Percentiles rank a stretch among this genome's conserved stretches.
Conservation (phyloP, 1,140 invertebrate genomes). For the Brachionus manjavacas region DNA sequence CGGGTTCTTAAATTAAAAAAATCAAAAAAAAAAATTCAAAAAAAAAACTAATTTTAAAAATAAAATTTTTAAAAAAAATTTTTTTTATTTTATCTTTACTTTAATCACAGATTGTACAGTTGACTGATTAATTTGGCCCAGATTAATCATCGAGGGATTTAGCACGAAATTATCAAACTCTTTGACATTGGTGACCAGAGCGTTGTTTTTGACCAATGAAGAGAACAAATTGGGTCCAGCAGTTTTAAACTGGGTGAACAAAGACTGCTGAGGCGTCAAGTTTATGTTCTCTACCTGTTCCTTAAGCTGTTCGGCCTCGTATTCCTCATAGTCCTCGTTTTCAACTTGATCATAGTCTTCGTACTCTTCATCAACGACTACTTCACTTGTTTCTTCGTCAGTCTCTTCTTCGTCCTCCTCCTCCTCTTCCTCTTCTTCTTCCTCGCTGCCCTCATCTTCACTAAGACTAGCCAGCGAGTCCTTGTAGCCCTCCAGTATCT, state of each 20-base stretch:
- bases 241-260: not conserved
- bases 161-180: conserved; percentile 14
- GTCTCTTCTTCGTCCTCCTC: conserved; percentile 39
- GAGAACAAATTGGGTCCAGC: not conserved
- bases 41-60: not conserved
- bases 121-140: not conserved
- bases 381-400: conserved; percentile 18
- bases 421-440: conserved; percentile 38
- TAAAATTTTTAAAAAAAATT: not conserved
- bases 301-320: conserved; percentile 30
- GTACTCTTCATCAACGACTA: not conserved
- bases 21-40: not conserved
- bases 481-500: not conserved
- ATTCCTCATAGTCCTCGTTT: not conserved
- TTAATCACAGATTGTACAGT: not conserved
- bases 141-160: not conserved
- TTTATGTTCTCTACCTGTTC: conserved; percentile 37
- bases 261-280: not conserved
- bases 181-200: not conserved
- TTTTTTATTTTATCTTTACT: too few relatives aligned
- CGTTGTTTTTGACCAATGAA: not conserved
- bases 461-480: not conserved
- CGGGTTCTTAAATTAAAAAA: not conserved
- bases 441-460: conserved; percentile 33
- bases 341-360: conserved; percentile 42